Percentiles rank a stretch among this genome's conserved stretches.
phyloP scores from a whole-genome alignment of 2,888 invertebrate genomes.

The Tiliacea aurago region DNA sequence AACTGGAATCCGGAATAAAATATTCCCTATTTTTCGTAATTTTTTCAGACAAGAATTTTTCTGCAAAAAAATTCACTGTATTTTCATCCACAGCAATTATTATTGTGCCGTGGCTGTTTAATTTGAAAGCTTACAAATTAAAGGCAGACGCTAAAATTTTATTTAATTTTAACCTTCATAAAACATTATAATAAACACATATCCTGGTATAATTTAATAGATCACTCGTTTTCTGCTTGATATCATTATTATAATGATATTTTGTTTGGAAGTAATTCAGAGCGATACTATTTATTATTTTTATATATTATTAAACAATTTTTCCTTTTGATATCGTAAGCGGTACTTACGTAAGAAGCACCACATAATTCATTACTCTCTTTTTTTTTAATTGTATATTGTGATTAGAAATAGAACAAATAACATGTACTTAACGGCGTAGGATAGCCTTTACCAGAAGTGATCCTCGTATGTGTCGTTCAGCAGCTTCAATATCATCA shows the following conservation, averaged over 20 bases:
- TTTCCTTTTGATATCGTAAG: background rate
- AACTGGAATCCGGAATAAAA: conserved; percentile 2
- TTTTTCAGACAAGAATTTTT: background rate
- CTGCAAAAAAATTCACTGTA: conserved; percentile 3
- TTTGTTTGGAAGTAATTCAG: conserved; percentile 14
- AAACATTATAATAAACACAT: conserved; percentile 54
- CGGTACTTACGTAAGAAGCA: background rate
- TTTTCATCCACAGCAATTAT: conserved; percentile 16
- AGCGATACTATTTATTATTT: background rate
- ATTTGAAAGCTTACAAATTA: conserved; percentile 41
- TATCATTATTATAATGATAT: conserved; percentile 28
- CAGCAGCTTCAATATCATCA: too few relatives aligned
- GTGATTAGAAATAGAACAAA: too few relatives aligned
- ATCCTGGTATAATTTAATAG: conserved; percentile 34
- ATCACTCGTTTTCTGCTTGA: conserved; percentile 28
- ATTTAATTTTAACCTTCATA: conserved; percentile 56
- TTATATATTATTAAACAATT: too few relatives aligned
- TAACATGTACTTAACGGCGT: too few relatives aligned
- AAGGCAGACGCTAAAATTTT: conserved; percentile 47
- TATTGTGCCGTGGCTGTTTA: conserved; percentile 27
- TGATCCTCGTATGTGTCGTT: too few relatives aligned
- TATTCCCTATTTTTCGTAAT: background rate
- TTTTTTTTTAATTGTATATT: too few relatives aligned
- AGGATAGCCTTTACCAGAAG: too few relatives aligned
- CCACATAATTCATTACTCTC: background rate